phyloP scores from a whole-genome alignment of 2,113 vertebrate genomes.

The Charina bottae region DNA sequence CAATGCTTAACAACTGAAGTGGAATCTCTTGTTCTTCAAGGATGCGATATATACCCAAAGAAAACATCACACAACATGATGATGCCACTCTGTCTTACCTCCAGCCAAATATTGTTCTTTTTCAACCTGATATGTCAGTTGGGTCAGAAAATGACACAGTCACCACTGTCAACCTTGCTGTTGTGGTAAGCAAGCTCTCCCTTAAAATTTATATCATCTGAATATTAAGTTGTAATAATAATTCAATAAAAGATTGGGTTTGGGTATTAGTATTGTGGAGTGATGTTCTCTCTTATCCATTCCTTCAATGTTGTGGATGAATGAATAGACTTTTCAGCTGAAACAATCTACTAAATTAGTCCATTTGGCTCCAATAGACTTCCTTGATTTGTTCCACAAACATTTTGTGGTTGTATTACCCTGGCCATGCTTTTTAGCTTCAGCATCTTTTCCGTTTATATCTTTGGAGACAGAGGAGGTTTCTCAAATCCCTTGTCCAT shows the following conservation, averaged over 20 bases:
- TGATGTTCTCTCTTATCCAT: background rate
- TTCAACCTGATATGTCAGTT: conserved; percentile 82
- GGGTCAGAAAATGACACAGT: conserved; percentile 84
- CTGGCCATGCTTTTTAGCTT: background rate
- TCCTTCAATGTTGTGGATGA: background rate
- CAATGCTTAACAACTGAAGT: background rate
- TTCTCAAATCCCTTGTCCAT: accelerated
- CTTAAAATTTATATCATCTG: too few species aligned
- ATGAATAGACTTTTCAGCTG: background rate
- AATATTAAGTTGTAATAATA: too few species aligned
- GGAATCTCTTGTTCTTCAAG: conserved; percentile 68
- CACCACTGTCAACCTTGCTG: conserved; percentile 86
- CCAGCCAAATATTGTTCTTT: conserved; percentile 78
- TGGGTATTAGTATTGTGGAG: background rate
- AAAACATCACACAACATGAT: conserved; percentile 73
- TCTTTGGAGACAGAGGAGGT: background rate
- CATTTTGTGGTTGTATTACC: background rate
- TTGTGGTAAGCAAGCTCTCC: conserved; percentile 81
- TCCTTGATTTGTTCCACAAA: background rate
- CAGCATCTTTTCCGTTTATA: background rate
- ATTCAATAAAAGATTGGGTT: background rate
- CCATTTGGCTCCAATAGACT: background rate
- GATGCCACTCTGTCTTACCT: conserved; percentile 81
- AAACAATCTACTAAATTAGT: background rate
- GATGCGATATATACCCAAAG: conserved; percentile 84